Base-by-base conservation (phyloP, 2,888 invertebrate genomes). In the Meiosimyza platycephala region DNA sequence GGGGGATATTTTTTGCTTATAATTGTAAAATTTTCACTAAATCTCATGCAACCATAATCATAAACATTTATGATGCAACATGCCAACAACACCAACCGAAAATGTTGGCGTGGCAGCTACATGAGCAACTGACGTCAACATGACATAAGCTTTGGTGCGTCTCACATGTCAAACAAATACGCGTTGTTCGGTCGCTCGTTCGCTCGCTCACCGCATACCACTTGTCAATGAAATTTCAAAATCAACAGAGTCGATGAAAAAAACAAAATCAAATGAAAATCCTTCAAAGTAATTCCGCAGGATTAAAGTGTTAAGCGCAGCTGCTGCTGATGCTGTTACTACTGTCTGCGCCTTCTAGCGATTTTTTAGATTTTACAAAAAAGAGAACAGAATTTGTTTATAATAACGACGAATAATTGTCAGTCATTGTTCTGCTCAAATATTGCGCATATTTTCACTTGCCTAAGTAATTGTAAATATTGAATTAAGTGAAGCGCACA, bases 1-100 rank as follows among this genome's bases (percentile, higher is more conserved):
- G 50, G 65, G 70, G 57, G 65, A 55, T 72, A 71, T 68, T 74
- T 72, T 73, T 71, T 73, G 72, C n/a, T 55, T 68, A 62, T 28
- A 59, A 72, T 66, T 63, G 72, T 75, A 75, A 76, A 77, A 75
- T 75, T 75, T 76, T 76, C 76, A 77, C 76, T 79, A 79, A 79
- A 79, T 79, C 79, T 79, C 76, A 67, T 75, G 80, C 78, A 75
- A 76, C 81, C 83, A 86, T 86, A 86, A 85, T 84, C 86, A 84
- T 86, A 85, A 85, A 86, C 85, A 86, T 85, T 85, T 86, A 85
- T 84, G 85, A 81, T 78, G 79, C 78, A 78, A 78, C 78, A 78
- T 77, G 74, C 70, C 67, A 73, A 54, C 48, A 33, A 71, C 48
- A 65, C 6, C 50, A 33, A 15, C 9, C 11, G 11, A 22, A 33